Percentiles rank a stretch among this genome's conserved stretches.
Conservation (phyloP, 2,113 vertebrate genomes). For the Strix aluco region DNA sequence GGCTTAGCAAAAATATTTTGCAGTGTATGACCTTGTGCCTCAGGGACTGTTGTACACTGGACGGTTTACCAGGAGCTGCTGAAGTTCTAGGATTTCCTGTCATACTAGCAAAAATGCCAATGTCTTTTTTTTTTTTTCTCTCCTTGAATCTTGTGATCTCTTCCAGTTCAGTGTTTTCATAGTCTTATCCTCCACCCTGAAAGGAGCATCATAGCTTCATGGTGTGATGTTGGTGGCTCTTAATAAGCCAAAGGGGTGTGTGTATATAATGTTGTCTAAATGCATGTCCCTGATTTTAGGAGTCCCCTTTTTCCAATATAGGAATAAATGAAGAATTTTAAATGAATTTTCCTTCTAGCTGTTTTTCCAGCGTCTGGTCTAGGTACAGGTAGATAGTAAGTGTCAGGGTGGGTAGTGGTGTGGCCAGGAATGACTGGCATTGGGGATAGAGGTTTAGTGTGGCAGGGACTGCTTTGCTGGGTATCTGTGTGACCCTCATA, state of each 20-base stretch:
- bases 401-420: neutral
- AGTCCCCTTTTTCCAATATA: neutral
- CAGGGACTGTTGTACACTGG: neutral
- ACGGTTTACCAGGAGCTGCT: neutral
- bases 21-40: constrained; percentile 12
- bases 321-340: neutral
- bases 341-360: neutral
- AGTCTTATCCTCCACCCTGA: neutral
- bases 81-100: neutral
- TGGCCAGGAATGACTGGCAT: neutral
- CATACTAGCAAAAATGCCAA: neutral
- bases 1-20: constrained; percentile 22
- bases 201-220: neutral
- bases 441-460: neutral
- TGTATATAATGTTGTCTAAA: neutral
- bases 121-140: neutral
- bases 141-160: neutral
- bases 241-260: neutral
- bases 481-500: neutral
- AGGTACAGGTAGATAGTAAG: neutral
- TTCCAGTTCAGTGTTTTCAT: neutral
- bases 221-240: neutral
- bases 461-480: neutral
- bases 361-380: neutral
- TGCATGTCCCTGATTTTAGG: neutral